Base-by-base conservation (phyloP, 2,888 invertebrate species). In the Synergus laeviventris region DNA sequence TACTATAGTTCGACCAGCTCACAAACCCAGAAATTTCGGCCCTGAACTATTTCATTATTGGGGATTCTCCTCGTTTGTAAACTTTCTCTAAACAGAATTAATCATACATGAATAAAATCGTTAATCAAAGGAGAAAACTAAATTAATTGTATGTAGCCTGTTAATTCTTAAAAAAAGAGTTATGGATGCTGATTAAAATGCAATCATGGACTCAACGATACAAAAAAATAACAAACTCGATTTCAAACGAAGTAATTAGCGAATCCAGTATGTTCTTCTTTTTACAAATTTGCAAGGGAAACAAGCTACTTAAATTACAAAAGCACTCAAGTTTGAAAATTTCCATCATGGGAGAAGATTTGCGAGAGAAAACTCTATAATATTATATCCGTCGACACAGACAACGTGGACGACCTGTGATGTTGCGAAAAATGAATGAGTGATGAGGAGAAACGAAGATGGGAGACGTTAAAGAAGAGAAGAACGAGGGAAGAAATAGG, bases 271-370 rank as follows among this genome's bases (percentile, higher is more conserved):
- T 12, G 21, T 12, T 59, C 24, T 21, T 11, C 14, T 59, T 12
- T 59, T 24, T 24, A 1, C 2, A 24, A 21, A 70, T 36, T 70
- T 54, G 2, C 31, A 31, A n/a, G 18, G 4, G 36, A 70, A 45
- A 49, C 49, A 70, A 70, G 49, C 49, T 31, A 49, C n/a, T 54
- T 54, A 54, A 54, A 70, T 70, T 70, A 70, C 18, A 70, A 70
- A 70, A 18, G 70, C 70, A 70, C 70, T 70, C 70, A 70, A 49
- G 36, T 49, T 36, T 70, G 49, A 70, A 70, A 70, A 70, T 18
- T 45, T 36, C 31, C 36, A 70, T 70, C 31, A 70, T 70, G 31
- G 49, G 49, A 70, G 49, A 70, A 70, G 70, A 70, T 70, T 70
- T 49, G n/a, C 36, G 31, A 70, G 70, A 54, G 49, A 54, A 70